phyloP scores from a whole-genome alignment of 1,140 invertebrate genomes.

The Onthophagus taurus region DNA sequence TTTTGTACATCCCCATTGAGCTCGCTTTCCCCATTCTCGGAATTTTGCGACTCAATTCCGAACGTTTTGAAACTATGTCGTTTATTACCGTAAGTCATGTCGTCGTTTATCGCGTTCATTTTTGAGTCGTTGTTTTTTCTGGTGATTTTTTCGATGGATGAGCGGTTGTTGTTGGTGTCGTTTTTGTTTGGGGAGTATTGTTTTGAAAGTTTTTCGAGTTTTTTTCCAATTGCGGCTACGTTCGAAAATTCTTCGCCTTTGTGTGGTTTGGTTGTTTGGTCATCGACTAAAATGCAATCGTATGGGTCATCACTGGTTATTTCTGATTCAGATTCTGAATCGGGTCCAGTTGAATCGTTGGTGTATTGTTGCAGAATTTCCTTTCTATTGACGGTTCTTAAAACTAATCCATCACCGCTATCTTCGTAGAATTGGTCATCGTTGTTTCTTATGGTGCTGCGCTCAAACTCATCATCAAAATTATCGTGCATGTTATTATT shows the following conservation, averaged over 20 bases:
- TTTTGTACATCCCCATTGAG: conserved; percentile 39
- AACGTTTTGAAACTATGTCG: conserved; percentile 32
- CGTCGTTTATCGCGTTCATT: conserved; percentile 17
- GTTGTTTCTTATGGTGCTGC: conserved; percentile 37
- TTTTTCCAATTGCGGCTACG: conserved; percentile 39
- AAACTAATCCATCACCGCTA: conserved; percentile 49
- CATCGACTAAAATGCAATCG: conserved; percentile 63
- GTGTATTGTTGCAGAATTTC: conserved; percentile 60
- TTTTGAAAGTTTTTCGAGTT: conserved; percentile 41
- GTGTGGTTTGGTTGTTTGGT: conserved; percentile 42
- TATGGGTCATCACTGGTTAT: conserved; percentile 61
- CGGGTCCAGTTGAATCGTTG: conserved; percentile 41
- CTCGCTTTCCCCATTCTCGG: conserved; percentile 35
- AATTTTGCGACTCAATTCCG: conserved; percentile 30
- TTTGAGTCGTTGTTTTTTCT: conserved; percentile 19
- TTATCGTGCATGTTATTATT: conserved; percentile 7
- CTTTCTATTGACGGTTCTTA: conserved; percentile 53
- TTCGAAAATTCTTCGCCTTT: conserved; percentile 31
- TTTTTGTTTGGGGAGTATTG: conserved; percentile 37
- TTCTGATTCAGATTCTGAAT: conserved; percentile 45
- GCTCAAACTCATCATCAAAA: conserved; percentile 12
- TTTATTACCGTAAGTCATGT: conserved; percentile 24
- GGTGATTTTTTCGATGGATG: conserved; percentile 22
- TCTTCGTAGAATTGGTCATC: conserved; percentile 53
- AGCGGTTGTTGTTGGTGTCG: conserved; percentile 17